Conservation (phyloP, 2,888 invertebrate species). For the Tipula vernalis region DNA sequence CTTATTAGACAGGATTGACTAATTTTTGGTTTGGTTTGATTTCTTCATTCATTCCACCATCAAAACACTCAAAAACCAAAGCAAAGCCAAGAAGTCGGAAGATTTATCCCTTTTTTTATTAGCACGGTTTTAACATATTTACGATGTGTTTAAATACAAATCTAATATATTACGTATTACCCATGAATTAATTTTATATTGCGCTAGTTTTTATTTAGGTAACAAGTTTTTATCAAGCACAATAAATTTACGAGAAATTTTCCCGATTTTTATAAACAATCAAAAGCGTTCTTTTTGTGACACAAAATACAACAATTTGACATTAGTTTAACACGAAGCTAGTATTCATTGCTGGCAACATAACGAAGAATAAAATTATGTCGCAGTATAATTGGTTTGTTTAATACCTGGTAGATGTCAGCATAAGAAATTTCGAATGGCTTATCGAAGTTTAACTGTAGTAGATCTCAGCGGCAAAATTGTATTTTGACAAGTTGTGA, state of each 20-base stretch:
- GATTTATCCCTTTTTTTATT: background rate
- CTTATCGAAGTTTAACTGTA: background rate
- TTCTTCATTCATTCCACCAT: background rate
- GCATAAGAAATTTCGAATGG: background rate
- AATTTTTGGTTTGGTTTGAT: background rate
- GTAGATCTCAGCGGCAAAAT: background rate
- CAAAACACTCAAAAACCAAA: background rate
- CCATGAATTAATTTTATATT: background rate
- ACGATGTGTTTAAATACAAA: background rate
- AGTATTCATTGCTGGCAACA: background rate
- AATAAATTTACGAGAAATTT: background rate
- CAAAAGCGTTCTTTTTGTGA: constrained; percentile 8
- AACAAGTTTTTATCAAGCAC: background rate
- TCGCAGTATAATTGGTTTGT: background rate
- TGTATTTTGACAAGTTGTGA: background rate
- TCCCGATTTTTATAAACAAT: constrained; percentile 4
- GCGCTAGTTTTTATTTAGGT: background rate
- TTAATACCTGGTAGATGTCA: background rate
- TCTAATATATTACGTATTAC: background rate
- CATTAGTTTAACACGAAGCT: background rate
- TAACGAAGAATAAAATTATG: background rate
- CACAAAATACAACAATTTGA: background rate
- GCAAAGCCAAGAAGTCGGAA: background rate
- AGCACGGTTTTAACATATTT: background rate
- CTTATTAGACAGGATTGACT: background rate